Evolutionary conservation across 2,888 invertebrate species (phyloP), one percentile per base, ranked within the genome.

Genomic region (Agonopterix heracliana): DNA sequence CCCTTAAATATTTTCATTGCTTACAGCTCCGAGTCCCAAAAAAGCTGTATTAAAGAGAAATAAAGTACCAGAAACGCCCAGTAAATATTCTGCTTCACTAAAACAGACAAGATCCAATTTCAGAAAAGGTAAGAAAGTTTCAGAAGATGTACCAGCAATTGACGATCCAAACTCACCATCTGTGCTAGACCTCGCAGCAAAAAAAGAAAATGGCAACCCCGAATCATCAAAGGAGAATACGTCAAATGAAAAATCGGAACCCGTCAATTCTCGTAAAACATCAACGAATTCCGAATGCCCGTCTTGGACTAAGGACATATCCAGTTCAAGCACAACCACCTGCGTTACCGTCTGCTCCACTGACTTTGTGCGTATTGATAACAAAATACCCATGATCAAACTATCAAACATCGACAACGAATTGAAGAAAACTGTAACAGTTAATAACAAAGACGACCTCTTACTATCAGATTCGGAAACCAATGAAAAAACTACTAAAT

Each of bases 301-400:
- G 0, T 83, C 83, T 0, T 87, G 85, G 84, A 79, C 78, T 1
- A 78, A 67, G 56, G 78, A 84, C 44, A 79, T 86, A 49, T 82
- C 83, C 0, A 74, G 69, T 38, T 78, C 82, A 0, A 78, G 78
- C 36, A 66, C 72, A 0, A 70, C 68, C 0, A 78, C 79, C 1
- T 74, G 70, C 45, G 34, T 78, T 2, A 74, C 78, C 0, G 78
- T 79, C 0, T 50, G 55, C 0, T 69, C 74, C 0, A 66, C 63
- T 1, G 82, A 83, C 47, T 66, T 78, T 44, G 66, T 81, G 3
- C 59, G 70, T 5, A 68, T 82, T 10, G 69, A 83, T 49, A 78
- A 76, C 0, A 85, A 79, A 56, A 5, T 84, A 10, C 84, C 84
- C 0, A n/a, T 78, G 0, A 10, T 86, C 0, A 64, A 68, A 56